These are phyloP conservation scores for Accipiter cooperii DNA, from an alignment of 2,113 vertebrate species.

Conservation along the genomic window DNA sequence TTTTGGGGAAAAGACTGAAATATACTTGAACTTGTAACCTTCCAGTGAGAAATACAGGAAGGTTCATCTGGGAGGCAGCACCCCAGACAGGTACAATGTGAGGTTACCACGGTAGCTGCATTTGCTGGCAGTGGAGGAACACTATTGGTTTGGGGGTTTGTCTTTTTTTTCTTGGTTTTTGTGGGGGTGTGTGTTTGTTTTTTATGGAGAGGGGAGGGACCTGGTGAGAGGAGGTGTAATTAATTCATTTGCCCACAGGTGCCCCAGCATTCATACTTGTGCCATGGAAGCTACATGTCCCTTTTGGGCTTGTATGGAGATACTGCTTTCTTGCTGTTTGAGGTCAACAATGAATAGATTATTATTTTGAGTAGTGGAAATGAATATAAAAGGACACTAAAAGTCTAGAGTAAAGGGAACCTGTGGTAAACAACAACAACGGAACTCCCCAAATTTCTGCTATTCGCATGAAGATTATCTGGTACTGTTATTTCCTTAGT, in stretches of 20 bases:
- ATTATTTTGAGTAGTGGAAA: neutral
- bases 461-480: neutral
- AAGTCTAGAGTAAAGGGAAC: neutral
- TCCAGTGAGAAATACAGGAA: neutral
- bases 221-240: neutral
- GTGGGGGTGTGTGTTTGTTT: neutral
- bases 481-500: neutral
- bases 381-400: neutral
- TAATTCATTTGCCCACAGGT: neutral
- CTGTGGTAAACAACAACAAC: neutral
- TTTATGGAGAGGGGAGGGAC: neutral
- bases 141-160: neutral
- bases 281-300: neutral
- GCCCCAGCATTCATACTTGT: neutral
- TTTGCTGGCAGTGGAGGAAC: neutral
- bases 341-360: neutral
- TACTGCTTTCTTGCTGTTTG: neutral
- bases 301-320: neutral
- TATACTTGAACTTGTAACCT: neutral
- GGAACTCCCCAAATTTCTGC: neutral
- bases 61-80: neutral
- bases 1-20: neutral
- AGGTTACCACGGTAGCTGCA: neutral
- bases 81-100: too few species aligned
- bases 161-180: neutral